These are phyloP conservation scores for Galeopsomyia nigrocyanea DNA, from an alignment of 2,888 invertebrate species.

Conservation along the genomic window DNA sequence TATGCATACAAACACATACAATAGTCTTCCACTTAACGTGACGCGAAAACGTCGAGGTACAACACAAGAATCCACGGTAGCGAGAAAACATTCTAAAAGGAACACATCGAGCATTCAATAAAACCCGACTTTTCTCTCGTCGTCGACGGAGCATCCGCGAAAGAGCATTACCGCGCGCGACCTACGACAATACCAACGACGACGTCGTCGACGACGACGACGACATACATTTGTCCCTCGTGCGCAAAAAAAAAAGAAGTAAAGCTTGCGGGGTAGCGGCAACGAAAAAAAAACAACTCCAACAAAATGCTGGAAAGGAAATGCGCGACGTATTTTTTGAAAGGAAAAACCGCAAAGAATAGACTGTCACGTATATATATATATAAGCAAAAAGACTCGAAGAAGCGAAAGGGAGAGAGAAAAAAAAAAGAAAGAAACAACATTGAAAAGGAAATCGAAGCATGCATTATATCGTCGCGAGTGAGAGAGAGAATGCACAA, in stretches of 20 bases:
- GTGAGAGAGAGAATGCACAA: constrained; percentile 49
- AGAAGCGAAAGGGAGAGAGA: constrained; percentile 34
- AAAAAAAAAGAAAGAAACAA: background rate
- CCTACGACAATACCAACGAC: background rate
- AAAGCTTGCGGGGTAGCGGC: background rate
- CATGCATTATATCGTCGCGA: constrained; percentile 40
- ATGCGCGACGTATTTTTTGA: background rate
- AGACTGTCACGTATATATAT: constrained; percentile 8
- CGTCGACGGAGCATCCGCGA: constrained; percentile 34
- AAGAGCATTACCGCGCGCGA: constrained; percentile 26
- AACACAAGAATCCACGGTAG: constrained; percentile 9
- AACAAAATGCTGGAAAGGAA: background rate
- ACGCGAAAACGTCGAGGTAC: constrained; percentile 27
- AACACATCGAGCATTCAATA: constrained; percentile 43
- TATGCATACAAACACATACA: constrained; percentile 2
- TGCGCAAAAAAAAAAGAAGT: background rate
- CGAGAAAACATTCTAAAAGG: constrained; percentile 13
- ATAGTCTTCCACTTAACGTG: background rate
- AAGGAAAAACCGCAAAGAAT: constrained; percentile 3
- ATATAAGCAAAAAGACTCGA: constrained; percentile 40
- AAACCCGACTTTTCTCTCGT: constrained; percentile 30
- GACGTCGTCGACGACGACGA: constrained; percentile 12
- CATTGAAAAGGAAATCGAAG: constrained; percentile 45
- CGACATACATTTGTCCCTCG: constrained; percentile 19
- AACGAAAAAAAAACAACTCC: constrained; percentile 13